These are phyloP conservation scores for Oreochromis mossambicus DNA, from an alignment of 2,797 vertebrate genomes.

Conservation along the genomic window DNA sequence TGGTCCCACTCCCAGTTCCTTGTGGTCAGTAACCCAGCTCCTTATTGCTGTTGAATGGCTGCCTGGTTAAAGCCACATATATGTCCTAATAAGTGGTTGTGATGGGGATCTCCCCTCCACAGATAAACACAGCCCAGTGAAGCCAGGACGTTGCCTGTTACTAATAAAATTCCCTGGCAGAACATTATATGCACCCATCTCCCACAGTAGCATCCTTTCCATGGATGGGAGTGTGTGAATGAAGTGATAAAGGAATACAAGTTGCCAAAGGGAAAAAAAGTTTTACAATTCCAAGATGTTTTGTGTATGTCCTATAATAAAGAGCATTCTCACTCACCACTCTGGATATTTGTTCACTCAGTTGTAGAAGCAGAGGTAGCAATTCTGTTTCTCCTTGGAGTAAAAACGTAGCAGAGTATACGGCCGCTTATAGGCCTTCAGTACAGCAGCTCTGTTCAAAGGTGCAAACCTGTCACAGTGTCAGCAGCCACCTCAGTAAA, in stretches of 20 bases:
- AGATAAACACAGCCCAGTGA: conserved; percentile 59
- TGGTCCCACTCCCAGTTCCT: conserved; percentile 54
- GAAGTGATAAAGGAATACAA: neutral
- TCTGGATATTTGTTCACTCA: neutral
- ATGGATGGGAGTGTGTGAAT: conserved; percentile 9
- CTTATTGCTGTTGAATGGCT: conserved; percentile 63
- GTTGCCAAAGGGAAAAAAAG: neutral
- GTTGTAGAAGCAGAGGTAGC: neutral
- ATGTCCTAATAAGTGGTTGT: conserved; percentile 72
- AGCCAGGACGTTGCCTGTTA: conserved; percentile 59
- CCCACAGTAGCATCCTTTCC: conserved; percentile 30
- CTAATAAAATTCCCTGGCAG: conserved; percentile 60
- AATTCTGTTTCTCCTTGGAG: neutral
- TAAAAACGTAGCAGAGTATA: neutral
- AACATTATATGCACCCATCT: conserved; percentile 34
- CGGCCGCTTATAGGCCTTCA: neutral
- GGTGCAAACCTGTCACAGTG: conserved; percentile 29
- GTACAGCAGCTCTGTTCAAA: conserved; percentile 19
- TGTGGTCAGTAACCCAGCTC: conserved; percentile 62
- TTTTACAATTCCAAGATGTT: neutral
- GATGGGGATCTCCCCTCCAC: conserved; percentile 66
- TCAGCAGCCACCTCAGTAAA: conserved; percentile 50
- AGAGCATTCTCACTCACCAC: neutral
- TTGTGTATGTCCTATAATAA: neutral
- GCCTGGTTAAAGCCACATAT: conserved; percentile 66